Conservation (phyloP, 2,888 invertebrate genomes). For the Punctoribates punctum region DNA sequence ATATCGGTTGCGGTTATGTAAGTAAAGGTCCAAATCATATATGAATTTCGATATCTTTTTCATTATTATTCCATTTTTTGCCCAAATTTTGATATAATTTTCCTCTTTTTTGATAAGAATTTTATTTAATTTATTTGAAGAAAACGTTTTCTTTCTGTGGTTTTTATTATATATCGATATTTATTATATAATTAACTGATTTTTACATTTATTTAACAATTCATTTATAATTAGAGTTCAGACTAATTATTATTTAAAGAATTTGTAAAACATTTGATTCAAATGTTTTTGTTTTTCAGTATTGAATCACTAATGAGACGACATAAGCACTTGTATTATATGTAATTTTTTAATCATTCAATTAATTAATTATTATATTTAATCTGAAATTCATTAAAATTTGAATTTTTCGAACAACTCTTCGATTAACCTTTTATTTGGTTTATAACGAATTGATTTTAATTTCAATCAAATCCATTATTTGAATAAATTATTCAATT, state of each 20-base stretch:
- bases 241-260: no score
- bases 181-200: not conserved
- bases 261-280: not conserved
- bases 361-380: not conserved
- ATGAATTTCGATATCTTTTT: not conserved
- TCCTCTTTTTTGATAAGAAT: not conserved
- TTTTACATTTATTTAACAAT: no score
- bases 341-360: constrained; percentile 17
- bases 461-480: no score
- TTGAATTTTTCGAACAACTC: no score
- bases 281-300: not conserved
- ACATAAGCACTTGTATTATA: constrained; percentile 33
- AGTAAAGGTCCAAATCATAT: constrained; percentile 9
- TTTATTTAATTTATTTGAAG: constrained; percentile 9
- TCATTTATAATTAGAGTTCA: no score
- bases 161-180: constrained; percentile 5
- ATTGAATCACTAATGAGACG: constrained; percentile 19
- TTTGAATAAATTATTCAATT: no score
- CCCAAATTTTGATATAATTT: no score
- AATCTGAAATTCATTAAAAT: not conserved
- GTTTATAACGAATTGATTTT: no score
- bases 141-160: not conserved
- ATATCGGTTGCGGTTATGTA: not conserved
- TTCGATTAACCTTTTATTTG: no score
- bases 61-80: not conserved